Percentiles rank a stretch among this genome's conserved stretches.
Evolutionary conservation across 1,140 invertebrate species (phyloP).

Genomic region (Hycleus phaleratus): DNA sequence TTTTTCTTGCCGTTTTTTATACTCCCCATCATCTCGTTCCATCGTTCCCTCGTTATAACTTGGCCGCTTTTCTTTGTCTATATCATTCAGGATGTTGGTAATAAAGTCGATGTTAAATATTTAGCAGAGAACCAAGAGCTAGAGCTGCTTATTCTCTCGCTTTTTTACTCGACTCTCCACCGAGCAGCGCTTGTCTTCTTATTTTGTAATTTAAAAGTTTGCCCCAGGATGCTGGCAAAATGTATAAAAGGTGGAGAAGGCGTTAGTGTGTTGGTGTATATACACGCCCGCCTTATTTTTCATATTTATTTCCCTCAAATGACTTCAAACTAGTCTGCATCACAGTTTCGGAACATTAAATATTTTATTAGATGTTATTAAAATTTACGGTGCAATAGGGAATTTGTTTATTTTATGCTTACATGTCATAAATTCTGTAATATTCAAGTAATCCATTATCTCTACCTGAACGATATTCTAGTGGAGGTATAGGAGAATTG

Average conservation of each 20-base stretch:
- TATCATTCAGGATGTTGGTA: constrained; percentile 16
- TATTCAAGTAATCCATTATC: background rate
- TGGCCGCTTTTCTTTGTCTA: constrained; percentile 7
- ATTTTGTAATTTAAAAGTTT: constrained; percentile 32
- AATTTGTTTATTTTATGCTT: constrained; percentile 2
- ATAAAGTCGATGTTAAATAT: constrained; percentile 32
- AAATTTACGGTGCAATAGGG: constrained; percentile 12
- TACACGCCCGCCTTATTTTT: constrained; percentile 6
- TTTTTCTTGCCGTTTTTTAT: too few species aligned
- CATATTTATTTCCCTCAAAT: constrained; percentile 24
- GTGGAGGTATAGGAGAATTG: background rate
- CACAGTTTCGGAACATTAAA: constrained; percentile 19
- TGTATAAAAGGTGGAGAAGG: constrained; percentile 2
- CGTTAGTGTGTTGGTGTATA: background rate
- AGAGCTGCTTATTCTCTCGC: constrained; percentile 19
- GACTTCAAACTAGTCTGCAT: constrained; percentile 20
- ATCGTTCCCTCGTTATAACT: background rate
- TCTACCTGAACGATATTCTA: background rate
- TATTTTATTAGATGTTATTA: constrained; percentile 18
- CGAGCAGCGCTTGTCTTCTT: constrained; percentile 16
- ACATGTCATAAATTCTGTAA: background rate
- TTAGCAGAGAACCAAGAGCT: constrained; percentile 17
- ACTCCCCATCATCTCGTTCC: background rate
- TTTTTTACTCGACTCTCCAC: background rate
- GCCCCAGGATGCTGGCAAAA: constrained; percentile 19